Base-by-base conservation (phyloP, 2,888 invertebrate genomes). In the Harpalus rubripes region DNA sequence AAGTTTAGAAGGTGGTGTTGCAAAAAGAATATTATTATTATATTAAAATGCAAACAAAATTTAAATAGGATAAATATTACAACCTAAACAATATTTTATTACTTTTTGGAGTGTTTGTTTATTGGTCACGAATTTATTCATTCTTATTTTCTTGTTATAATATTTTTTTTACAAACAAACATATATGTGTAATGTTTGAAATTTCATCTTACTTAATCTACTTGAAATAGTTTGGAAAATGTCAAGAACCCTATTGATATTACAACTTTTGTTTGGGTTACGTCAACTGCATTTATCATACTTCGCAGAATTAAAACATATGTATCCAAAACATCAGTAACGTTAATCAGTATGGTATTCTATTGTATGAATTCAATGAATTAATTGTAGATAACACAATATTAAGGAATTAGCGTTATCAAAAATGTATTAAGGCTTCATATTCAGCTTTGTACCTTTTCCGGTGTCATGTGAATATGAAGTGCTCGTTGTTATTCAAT, bases 381-480 rank as follows among this genome's bases (percentile, higher is more conserved):
- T 68, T 39, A 32, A 1, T 32, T 32, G 32, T 32, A 39, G 68
- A 68, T 68, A 68, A 39, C 63, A 63, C 2, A 63, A 8, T 72
- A 56, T 10, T 52, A 10, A 63, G 22, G 15, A 59, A 15, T 59
- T 7, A 22, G 12, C 39, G 68, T 41, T 39, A 68, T 68, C 39
- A 68, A 68, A 59, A 59, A 15, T 68, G 63, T 68, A 39, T 15
- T 39, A 15, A 41, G 7, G 44, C 10, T 52, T 68, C 7, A 39
- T 39, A 32, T 39, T 68, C 68, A 68, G 68, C 68, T 68, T 68
- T 68, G 68, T 68, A 68, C 68, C 68, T 68, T 68, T 68, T 68
- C 68, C 68, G n/a, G 39, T 39, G n/a, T 15, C n/a, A 68, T 68
- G 39, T 15, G 68, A 39, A 68, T 68, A 32, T 39, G 7, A 32